Conservation (phyloP, 2,113 vertebrate species). For the Centropristis striata region DNA sequence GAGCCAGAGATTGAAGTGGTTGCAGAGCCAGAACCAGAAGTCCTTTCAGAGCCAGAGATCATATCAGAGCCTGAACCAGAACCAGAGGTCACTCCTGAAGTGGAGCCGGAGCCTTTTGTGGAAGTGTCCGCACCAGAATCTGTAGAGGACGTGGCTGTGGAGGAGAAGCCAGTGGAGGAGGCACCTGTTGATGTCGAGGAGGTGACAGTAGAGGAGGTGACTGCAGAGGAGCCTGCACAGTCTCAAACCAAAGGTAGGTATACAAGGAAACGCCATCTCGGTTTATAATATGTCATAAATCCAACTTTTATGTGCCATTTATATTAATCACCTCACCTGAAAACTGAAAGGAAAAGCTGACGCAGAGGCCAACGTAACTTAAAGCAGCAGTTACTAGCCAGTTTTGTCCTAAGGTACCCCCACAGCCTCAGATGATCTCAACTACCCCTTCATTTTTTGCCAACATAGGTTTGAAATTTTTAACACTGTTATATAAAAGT, state of each 20-base stretch:
- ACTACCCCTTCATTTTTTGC: too few relatives aligned
- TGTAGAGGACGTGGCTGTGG: constrained; percentile 21
- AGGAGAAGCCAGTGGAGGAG: constrained; percentile 27
- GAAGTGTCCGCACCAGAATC: constrained; percentile 35
- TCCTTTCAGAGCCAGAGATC: neutral
- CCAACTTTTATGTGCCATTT: too few relatives aligned
- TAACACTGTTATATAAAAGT: too few relatives aligned
- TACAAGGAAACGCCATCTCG: constrained; percentile 4
- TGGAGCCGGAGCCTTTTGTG: constrained; percentile 28
- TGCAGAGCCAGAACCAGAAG: constrained; percentile 12
- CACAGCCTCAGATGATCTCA: too few relatives aligned
- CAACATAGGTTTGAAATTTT: too few relatives aligned
- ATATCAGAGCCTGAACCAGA: constrained; percentile 12
- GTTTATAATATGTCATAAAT: neutral
- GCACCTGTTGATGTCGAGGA: neutral
- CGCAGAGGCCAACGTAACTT: too few relatives aligned
- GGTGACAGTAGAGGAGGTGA: constrained; percentile 22
- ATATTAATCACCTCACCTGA: neutral
- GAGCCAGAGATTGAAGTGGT: neutral
- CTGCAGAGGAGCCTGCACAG: constrained; percentile 25
- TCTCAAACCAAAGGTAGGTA: constrained; percentile 69
- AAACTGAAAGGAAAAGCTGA: neutral
- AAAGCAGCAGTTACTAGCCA: too few relatives aligned
- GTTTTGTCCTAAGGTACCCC: too few relatives aligned
- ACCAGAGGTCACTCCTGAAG: constrained; percentile 6